Evolutionary conservation across 2,888 invertebrate genomes (phyloP).

Genomic region (Leistus spinibarbis): DNA sequence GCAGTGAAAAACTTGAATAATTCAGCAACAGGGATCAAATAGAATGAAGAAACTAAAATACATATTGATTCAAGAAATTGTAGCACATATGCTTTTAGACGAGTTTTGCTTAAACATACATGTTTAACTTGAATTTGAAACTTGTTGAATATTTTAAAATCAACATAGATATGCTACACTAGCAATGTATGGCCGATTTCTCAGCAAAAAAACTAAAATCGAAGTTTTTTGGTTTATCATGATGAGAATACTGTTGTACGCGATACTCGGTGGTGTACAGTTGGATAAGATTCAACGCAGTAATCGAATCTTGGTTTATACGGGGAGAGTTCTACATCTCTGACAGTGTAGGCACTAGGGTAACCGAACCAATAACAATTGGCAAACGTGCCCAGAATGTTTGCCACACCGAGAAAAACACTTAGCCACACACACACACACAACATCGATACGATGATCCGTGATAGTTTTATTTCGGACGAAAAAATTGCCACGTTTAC

Average conservation of each 20-base stretch:
- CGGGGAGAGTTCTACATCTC: neutral
- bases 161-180: slow-evolving; percentile 16
- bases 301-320: slow-evolving; percentile 11
- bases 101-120: neutral
- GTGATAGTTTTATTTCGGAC: neutral
- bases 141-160: slow-evolving; percentile 29
- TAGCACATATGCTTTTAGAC: neutral
- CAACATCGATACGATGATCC: neutral
- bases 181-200: neutral
- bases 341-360: slow-evolving; percentile 24
- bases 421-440: slow-evolving; percentile 17
- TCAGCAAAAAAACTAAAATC: neutral
- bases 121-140: slow-evolving; percentile 1
- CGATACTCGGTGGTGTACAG: neutral
- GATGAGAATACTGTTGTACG: neutral
- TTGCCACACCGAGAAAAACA: slow-evolving; percentile 31
- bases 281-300: neutral
- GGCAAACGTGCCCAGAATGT: slow-evolving; percentile 49
- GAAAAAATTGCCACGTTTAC: neutral
- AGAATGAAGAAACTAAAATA: neutral
- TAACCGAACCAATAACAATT: slow-evolving; percentile 50
- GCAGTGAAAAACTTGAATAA: neutral
- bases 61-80: neutral
- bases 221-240: neutral
- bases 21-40: neutral